Base-by-base conservation (phyloP, 2,888 invertebrate genomes). In the Phyllotreta cruciferae region DNA sequence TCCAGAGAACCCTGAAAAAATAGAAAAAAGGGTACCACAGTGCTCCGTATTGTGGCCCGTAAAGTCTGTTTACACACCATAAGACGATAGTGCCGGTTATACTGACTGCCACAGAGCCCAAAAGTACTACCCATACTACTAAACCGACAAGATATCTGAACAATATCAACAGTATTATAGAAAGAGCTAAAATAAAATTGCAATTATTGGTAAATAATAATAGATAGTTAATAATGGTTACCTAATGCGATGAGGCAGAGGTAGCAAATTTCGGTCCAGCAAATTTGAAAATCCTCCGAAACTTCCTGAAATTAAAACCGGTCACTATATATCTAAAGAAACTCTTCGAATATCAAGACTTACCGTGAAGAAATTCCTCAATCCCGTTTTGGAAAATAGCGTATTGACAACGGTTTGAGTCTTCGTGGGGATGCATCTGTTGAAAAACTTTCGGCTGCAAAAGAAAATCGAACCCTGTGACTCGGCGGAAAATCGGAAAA, bases 101-200 rank as follows among this genome's bases (percentile, higher is more conserved):
- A 57, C 84, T 83, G 13, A 83, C 83, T 6, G 85, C 39, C 7
- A 84, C 80, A 6, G 84, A 83, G 8, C 84, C 83, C 44, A 84
- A 74, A 13, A 89, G 78, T 11, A 88, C 82, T n/a, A 86, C 73
- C 85, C 88, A 89, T 63, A 89, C 85, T 10, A 89, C 82, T 60
- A 86, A 76, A 54, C 84, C 85, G 13, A 86, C 87, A 63, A 87
- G 76, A 73, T 83, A 87, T 66, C 87, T 80, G 66, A 87, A 83
- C 34, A 88, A 78, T 10, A 86, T 70, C 60, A 87, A 77, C 55
- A 88, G 81, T 1, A 84, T 67, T 44, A 85, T 72, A 0, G 88
- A 86, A 60, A 86, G 78, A n/a, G 78, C 87, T 86, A 76, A 64
- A 82, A 82, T 60, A 41, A 37, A 35, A 45, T 4, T 34, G 44